Conservation (phyloP, 2,113 vertebrate genomes). For the Garra rufa region DNA sequence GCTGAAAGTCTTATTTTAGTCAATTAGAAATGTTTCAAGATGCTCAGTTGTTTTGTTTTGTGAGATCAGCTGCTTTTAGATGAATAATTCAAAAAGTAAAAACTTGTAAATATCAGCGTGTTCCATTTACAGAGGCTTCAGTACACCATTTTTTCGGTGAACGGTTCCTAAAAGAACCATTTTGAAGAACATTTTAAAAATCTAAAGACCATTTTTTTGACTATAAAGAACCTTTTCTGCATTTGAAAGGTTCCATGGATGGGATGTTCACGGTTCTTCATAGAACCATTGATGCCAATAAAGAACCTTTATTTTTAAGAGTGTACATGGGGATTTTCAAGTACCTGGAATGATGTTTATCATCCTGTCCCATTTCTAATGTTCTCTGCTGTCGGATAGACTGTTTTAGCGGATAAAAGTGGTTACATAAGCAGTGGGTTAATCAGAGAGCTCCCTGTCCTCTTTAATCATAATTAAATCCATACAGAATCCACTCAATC, state of each 20-base stretch:
- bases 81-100: not conserved
- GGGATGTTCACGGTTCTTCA: too few species aligned
- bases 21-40: not conserved
- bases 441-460: slow-evolving; percentile 20
- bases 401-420: not conserved
- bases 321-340: not conserved
- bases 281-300: too few species aligned
- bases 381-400: slow-evolving; percentile 9
- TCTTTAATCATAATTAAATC: slow-evolving; percentile 34
- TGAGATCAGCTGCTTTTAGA: not conserved
- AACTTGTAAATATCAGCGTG: not conserved
- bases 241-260: too few species aligned
- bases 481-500: not conserved
- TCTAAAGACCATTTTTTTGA: too few species aligned
- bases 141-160: too few species aligned
- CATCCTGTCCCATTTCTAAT: not conserved
- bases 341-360: not conserved
- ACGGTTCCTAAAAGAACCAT: too few species aligned
- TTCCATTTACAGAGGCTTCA: not conserved
- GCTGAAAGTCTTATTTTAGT: not conserved
- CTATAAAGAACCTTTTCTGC: too few species aligned
- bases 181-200: too few species aligned
- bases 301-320: too few species aligned
- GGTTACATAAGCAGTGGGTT: slow-evolving; percentile 34
- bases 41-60: not conserved